Percentiles rank a stretch among this genome's conserved stretches.
Conservation (phyloP, 2,797 vertebrate genomes). For the Coendou prehensilis region DNA sequence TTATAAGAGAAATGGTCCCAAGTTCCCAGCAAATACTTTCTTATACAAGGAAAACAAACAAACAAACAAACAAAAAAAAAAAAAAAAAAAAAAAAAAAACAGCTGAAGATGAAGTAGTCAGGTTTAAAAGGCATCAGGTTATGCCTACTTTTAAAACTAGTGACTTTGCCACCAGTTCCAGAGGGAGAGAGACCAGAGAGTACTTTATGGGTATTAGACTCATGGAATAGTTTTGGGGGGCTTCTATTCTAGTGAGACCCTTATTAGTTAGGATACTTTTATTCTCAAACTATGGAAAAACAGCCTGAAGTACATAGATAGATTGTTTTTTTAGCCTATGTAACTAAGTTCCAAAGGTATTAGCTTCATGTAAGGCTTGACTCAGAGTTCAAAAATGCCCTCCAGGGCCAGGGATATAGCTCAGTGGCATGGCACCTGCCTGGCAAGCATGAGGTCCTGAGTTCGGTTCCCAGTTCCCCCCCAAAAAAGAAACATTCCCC, state of each 20-base stretch:
- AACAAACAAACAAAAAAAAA: not conserved
- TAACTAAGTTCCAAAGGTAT: slow-evolving; percentile 43
- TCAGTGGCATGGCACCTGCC: too few species aligned
- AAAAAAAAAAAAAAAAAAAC: not conserved
- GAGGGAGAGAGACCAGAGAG: slow-evolving; percentile 13
- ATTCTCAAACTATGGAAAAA: slow-evolving; percentile 61
- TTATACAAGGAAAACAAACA: slow-evolving; percentile 28
- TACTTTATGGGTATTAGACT: not conserved
- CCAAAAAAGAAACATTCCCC: too few species aligned
- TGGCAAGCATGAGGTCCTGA: too few species aligned
- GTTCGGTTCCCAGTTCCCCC: too few species aligned
- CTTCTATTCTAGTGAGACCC: not conserved
- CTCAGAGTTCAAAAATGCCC: slow-evolving; percentile 43
- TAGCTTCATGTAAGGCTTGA: slow-evolving; percentile 27
- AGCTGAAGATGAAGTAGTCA: not conserved
- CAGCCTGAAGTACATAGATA: slow-evolving; percentile 33
- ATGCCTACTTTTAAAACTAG: slow-evolving; percentile 35
- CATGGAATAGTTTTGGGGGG: not conserved
- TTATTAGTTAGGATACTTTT: slow-evolving; percentile 37
- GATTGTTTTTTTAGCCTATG: not conserved
- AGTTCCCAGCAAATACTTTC: slow-evolving; percentile 29
- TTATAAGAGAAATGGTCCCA: not conserved
- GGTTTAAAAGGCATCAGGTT: not conserved
- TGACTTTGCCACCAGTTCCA: slow-evolving; percentile 11
- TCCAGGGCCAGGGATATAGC: too few species aligned